phyloP scores from a whole-genome alignment of 2,113 vertebrate genomes.

The Tyrannus savana region DNA sequence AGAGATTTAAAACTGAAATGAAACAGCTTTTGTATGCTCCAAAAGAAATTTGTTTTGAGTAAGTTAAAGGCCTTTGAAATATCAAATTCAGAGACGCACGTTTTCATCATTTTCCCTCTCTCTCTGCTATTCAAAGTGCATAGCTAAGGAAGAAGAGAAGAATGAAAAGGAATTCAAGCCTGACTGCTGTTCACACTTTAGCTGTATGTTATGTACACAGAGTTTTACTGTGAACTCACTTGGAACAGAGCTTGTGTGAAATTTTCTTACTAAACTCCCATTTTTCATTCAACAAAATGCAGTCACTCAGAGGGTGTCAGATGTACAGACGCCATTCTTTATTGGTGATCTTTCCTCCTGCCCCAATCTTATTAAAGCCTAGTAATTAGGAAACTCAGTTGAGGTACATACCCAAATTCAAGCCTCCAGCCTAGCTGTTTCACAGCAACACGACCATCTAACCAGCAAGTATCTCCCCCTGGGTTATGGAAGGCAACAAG shows the following conservation, averaged over 20 bases:
- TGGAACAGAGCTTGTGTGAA: background rate
- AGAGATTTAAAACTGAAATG: background rate
- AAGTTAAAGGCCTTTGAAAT: background rate
- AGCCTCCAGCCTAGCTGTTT: background rate
- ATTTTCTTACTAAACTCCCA: background rate
- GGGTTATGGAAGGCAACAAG: background rate
- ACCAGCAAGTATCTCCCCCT: background rate
- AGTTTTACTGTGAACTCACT: background rate
- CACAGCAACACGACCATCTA: background rate
- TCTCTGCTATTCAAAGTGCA: background rate
- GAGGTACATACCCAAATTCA: background rate
- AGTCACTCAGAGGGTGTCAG: background rate
- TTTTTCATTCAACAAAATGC: background rate
- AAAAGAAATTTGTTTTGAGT: background rate
- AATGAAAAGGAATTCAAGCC: conserved; percentile 1
- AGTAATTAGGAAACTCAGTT: background rate
- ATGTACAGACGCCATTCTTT: background rate
- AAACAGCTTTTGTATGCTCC: background rate
- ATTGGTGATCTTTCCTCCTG: background rate
- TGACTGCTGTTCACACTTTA: background rate
- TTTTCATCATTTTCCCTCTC: background rate
- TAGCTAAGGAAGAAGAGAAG: background rate
- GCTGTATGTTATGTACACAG: background rate
- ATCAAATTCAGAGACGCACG: background rate
- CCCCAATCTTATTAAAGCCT: background rate